These are phyloP conservation scores for Tetrao urogallus DNA, from an alignment of 2,113 vertebrate species.

Conservation along the genomic window DNA sequence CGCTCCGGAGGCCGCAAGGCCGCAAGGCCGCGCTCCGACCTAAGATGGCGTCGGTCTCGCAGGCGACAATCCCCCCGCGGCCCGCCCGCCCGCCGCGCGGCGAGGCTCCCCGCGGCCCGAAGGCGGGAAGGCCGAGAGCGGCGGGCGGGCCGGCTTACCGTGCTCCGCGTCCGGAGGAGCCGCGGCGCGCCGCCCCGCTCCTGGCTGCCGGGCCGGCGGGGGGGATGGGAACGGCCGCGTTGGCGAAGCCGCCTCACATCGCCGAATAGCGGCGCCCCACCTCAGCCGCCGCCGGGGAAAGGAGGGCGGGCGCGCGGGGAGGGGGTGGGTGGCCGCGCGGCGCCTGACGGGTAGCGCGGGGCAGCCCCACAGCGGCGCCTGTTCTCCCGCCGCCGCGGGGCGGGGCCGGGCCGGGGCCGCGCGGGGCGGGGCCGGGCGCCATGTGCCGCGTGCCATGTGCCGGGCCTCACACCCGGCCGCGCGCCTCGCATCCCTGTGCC, in stretches of 20 bases:
- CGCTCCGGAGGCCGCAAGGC: not conserved
- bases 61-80: constrained; percentile 27
- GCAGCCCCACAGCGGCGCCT: not conserved
- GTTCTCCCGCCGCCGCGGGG: not conserved
- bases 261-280: constrained; percentile 29
- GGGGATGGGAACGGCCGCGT: not conserved
- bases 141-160: not conserved
- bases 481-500: too few relatives aligned
- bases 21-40: constrained; percentile 24
- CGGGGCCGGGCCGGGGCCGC: not conserved
- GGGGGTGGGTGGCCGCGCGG: not conserved
- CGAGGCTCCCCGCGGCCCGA: not conserved
- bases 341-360: not conserved
- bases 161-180: not conserved
- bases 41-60: constrained; percentile 61
- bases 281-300: not conserved
- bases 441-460: not conserved
- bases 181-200: not conserved
- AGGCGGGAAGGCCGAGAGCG: not conserved
- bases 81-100: not conserved
- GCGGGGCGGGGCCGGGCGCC: not conserved
- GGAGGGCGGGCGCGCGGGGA: not conserved
- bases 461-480: not conserved
- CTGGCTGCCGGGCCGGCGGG: not conserved
- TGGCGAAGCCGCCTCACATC: constrained; percentile 14